Evolutionary conservation across 1,140 invertebrate genomes (phyloP).

Genomic region (Nephotettix cincticeps): DNA sequence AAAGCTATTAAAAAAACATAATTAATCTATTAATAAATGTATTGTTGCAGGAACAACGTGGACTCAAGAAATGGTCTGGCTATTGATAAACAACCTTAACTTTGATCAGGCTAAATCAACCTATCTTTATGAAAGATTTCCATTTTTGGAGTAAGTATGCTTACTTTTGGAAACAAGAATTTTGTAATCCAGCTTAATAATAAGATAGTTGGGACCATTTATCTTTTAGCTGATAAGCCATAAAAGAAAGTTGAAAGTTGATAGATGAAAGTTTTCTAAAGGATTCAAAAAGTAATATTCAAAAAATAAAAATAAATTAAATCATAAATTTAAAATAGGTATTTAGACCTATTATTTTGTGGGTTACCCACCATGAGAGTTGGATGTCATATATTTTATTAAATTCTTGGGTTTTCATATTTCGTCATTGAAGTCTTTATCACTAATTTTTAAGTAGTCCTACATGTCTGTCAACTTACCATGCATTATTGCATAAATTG

Average conservation of each 20-base stretch:
- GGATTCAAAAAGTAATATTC: not conserved
- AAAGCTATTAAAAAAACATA: no score
- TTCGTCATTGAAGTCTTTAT: not conserved
- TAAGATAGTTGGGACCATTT: not conserved
- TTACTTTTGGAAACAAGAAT: not conserved
- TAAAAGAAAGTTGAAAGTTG: not conserved
- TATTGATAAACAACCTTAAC: constrained; percentile 47
- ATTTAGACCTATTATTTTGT: not conserved
- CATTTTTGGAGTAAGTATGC: constrained; percentile 56
- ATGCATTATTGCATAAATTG: not conserved
- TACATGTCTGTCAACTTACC: not conserved
- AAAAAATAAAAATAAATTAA: not conserved
- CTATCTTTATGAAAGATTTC: constrained; percentile 51
- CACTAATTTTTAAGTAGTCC: not conserved
- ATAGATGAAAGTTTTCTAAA: not conserved
- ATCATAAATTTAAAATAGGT: not conserved
- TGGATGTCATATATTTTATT: not conserved
- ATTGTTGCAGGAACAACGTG: constrained; percentile 49
- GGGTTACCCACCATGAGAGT: not conserved
- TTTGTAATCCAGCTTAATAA: not conserved
- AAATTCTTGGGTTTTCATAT: not conserved
- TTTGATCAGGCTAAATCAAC: constrained; percentile 43
- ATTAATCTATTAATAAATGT: no score
- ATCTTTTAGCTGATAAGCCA: not conserved
- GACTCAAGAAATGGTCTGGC: constrained; percentile 53